A percentile compares a stretch with the other conserved stretches of the same genome.
Evolutionary conservation across 2,113 vertebrate genomes (phyloP).

Genomic region (Ptilorrhoa leucosticta): DNA sequence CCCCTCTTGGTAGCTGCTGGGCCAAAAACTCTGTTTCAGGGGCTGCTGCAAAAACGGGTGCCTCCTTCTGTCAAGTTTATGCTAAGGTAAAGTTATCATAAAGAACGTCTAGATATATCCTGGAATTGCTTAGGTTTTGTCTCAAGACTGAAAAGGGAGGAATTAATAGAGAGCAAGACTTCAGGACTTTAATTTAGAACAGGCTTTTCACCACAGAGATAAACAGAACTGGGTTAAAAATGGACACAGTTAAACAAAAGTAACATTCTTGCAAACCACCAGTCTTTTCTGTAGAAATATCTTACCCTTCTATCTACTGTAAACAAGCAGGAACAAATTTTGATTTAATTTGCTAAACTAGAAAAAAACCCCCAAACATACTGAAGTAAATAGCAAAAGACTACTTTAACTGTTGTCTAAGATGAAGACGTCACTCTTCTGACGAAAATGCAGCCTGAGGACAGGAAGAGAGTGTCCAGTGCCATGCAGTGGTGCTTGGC

Average conservation of each 20-base stretch:
- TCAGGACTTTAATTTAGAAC: neutral
- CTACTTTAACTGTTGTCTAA: neutral
- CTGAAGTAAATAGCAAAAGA: neutral
- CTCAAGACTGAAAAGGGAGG: neutral
- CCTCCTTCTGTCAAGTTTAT: neutral
- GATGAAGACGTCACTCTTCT: neutral
- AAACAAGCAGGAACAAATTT: neutral
- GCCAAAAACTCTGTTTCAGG: neutral
- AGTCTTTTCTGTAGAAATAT: neutral
- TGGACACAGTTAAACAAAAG: neutral
- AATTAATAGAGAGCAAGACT: neutral
- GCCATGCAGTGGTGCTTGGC: neutral
- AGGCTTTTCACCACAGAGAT: neutral
- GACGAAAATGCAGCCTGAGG: neutral
- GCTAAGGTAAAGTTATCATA: neutral
- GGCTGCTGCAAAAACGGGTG: neutral
- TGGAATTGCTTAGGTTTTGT: neutral
- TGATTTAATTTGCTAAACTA: neutral
- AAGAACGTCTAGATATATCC: neutral
- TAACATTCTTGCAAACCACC: neutral
- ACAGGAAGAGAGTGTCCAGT: neutral
- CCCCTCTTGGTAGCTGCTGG: neutral
- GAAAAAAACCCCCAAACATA: neutral
- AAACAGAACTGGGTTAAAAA: neutral
- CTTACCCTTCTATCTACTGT: neutral